Evolutionary conservation across 1,140 invertebrate genomes (phyloP).

Genomic region (Neelides sp.): DNA sequence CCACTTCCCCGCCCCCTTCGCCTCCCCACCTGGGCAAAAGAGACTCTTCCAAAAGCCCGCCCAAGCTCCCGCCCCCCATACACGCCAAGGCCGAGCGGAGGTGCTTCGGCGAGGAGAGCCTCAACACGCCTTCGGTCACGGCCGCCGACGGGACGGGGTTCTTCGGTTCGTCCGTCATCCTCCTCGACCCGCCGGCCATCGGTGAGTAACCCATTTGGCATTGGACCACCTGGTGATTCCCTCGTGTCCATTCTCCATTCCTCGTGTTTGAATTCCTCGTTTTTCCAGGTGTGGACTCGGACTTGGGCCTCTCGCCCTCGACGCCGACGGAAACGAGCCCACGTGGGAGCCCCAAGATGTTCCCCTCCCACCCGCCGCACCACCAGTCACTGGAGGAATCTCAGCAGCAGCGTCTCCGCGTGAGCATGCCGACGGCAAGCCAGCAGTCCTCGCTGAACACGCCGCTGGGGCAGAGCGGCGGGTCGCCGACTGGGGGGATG

Average conservation of each 20-base stretch:
- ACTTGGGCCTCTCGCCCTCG: conserved; percentile 23
- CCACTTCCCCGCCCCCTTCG: conserved; percentile 24
- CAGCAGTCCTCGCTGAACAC: conserved; percentile 28
- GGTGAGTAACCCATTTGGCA: conserved; percentile 19
- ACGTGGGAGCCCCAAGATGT: conserved; percentile 30
- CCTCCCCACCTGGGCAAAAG: not conserved
- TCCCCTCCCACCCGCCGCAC: conserved; percentile 34
- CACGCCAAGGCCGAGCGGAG: conserved; percentile 26
- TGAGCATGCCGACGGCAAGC: conserved; percentile 38
- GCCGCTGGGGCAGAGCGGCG: conserved; percentile 25
- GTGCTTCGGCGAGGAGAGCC: conserved; percentile 31
- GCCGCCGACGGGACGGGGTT: conserved; percentile 28
- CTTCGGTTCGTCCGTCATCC: conserved; percentile 24
- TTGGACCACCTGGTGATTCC: too few species aligned
- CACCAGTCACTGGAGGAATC: conserved; percentile 49
- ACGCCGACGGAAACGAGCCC: conserved; percentile 21
- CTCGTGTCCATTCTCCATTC: too few species aligned
- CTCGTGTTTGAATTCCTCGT: too few species aligned
- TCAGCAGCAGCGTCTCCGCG: conserved; percentile 37
- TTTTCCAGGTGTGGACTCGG: conserved; percentile 29
- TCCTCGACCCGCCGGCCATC: conserved; percentile 28
- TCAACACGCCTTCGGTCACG: conserved; percentile 27
- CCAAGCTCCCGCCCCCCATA: conserved; percentile 5
- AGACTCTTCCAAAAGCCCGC: conserved; percentile 11
- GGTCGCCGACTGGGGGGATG: conserved; percentile 31